A percentile compares a stretch with the other conserved stretches of the same genome.
These are phyloP conservation scores for Calameuta pallipes DNA, from an alignment of 2,888 invertebrate species.

Conservation along the genomic window DNA sequence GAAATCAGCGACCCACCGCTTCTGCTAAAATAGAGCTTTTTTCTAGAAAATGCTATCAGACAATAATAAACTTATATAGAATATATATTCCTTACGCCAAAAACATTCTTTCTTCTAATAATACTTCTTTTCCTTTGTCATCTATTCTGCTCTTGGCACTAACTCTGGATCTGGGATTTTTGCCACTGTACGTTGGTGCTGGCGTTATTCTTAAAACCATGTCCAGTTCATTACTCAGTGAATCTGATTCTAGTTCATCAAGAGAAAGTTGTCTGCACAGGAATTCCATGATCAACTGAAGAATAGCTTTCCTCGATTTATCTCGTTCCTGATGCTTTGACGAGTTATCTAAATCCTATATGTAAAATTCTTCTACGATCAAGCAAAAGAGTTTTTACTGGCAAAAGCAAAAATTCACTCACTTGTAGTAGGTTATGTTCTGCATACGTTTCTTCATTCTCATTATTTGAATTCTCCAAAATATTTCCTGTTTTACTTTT, in stretches of 20 bases:
- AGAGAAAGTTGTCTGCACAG: conserved; percentile 47
- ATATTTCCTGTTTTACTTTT: conserved; percentile 1
- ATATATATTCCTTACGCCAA: too few species aligned
- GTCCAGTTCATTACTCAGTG: conserved; percentile 40
- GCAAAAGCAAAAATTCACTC: background rate
- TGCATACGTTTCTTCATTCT: conserved; percentile 24
- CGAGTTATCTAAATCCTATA: background rate
- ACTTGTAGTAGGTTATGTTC: conserved; percentile 27
- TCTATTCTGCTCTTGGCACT: too few species aligned
- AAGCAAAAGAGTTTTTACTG: background rate
- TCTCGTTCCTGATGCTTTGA: conserved; percentile 12
- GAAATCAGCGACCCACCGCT: background rate
- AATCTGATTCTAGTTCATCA: conserved; percentile 33
- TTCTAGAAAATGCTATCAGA: too few species aligned
- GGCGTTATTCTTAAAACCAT: conserved; percentile 48
- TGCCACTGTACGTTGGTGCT: conserved; percentile 46
- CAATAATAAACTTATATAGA: too few species aligned
- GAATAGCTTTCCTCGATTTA: conserved; percentile 41
- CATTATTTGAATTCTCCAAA: conserved; percentile 1
- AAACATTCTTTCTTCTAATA: background rate
- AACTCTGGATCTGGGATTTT: conserved; percentile 19
- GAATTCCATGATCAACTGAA: conserved; percentile 51
- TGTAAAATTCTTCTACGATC: conserved; percentile 13
- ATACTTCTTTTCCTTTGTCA: background rate
- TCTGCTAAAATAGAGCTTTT: conserved; percentile 1